Base-by-base conservation (phyloP, 2,113 vertebrate species). In the Eurypyga helias region DNA sequence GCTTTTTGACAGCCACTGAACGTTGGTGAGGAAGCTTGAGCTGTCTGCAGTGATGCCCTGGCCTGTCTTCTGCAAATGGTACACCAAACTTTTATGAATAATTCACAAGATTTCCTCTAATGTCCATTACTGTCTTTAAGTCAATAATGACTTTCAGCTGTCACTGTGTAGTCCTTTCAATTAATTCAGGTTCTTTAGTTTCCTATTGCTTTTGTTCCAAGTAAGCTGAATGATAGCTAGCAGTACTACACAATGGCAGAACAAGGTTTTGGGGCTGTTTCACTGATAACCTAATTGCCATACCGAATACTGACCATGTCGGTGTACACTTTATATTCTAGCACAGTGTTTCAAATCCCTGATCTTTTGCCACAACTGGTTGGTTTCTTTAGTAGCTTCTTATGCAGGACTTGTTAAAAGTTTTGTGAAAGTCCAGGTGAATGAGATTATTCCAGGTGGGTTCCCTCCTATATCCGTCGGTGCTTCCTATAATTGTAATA, bases 401-500 rank as follows among this genome's bases (percentile, higher is more conserved):
- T 65, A 26, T 61, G 52, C 4, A 2, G 46, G 71, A 58, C 58
- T 86, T 83, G 24, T 29, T 79, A 62, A 17, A 85, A 28, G 31
- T 15, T 85, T 93, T 86, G 83, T 64, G 24, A 60, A 96, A 71
- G 51, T 73, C 21, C 43, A 38, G n/a, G 55, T 52, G 75, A 85
- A 91, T 57, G 2, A 62, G 43, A 62, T 80, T 88, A 69, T 61
- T 89, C 43, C 33, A 55, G 11, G n/a, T 49, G 65, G 20, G 43
- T 78, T 66, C 16, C 16, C 12, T 71, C 31, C 14, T n/a, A 2
- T 80, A 25, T 52, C 20, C 69, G 80, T 62, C 57, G 26, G 33
- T 83, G 65, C 36, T 89, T 96, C 67, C 71, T 87, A 25, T 84
- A 65, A 92, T 91, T 94, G 96, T 95, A 96, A 96, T 86, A 94